Percentiles rank a stretch among this genome's conserved stretches.
Evolutionary conservation across 2,797 vertebrate species (phyloP).

Genomic region (Eulemur mongoz): DNA sequence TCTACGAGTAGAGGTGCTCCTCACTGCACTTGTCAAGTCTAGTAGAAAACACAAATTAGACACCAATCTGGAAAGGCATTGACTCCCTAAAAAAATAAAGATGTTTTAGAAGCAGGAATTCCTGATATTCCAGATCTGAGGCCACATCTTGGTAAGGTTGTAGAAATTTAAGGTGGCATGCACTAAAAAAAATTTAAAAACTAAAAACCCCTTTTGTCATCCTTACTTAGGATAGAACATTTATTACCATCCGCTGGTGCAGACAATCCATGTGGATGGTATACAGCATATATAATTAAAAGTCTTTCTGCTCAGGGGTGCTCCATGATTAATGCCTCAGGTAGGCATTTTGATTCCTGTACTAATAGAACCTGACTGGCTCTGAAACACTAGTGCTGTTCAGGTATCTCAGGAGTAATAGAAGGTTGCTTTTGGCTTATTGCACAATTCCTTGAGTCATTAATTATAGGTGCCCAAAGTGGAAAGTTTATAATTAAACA

Average conservation of each 20-base stretch:
- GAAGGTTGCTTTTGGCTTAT: conserved; percentile 82
- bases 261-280: background rate
- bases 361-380: conserved; percentile 85
- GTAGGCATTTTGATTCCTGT: conserved; percentile 78
- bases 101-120: background rate
- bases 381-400: conserved; percentile 61
- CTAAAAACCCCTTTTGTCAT: background rate
- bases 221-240: conserved; percentile 59
- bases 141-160: background rate
- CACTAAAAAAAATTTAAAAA: background rate
- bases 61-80: background rate
- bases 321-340: conserved; percentile 83
- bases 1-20: background rate
- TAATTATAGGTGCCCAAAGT: conserved; percentile 87
- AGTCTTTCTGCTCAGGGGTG: conserved; percentile 54
- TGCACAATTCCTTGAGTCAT: conserved; percentile 84
- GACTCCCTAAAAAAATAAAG: background rate
- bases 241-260: conserved; percentile 46
- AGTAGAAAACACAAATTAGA: conserved; percentile 16
- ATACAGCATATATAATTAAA: conserved; percentile 81
- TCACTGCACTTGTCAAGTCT: background rate
- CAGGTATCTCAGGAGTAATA: conserved; percentile 83
- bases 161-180: conserved; percentile 11
- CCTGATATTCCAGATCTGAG: background rate
- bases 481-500: conserved; percentile 89